These are phyloP conservation scores for Seira ritae DNA, from an alignment of 2,888 invertebrate species.

Conservation along the genomic window DNA sequence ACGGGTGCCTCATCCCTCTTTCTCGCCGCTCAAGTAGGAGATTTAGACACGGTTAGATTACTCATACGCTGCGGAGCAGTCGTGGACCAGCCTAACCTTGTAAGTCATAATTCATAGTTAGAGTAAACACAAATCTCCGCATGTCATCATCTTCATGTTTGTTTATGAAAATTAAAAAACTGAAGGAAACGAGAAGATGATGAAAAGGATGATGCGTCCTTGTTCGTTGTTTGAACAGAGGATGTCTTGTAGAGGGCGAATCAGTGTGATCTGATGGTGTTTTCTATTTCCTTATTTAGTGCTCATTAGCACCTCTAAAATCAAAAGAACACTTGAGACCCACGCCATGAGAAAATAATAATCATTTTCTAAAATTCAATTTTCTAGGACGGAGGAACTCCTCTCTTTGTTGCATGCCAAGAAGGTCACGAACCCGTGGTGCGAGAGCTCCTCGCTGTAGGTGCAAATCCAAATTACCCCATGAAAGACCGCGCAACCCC, in stretches of 20 bases:
- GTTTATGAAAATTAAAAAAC: constrained; percentile 35
- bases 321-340: not conserved
- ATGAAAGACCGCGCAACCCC: constrained; percentile 96
- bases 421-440: constrained; percentile 93
- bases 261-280: not conserved
- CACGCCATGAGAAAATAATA: no score
- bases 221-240: constrained; percentile 1
- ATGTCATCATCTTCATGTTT: constrained; percentile 21
- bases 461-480: constrained; percentile 87
- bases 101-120: constrained; percentile 76
- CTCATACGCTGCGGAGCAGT: constrained; percentile 87
- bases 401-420: constrained; percentile 93
- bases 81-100: constrained; percentile 87
- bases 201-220: constrained; percentile 19
- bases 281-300: not conserved
- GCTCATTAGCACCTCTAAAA: not conserved
- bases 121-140: constrained; percentile 9
- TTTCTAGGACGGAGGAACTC: constrained; percentile 94
- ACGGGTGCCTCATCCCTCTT: constrained; percentile 95
- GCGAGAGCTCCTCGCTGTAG: constrained; percentile 87
- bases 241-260: not conserved
- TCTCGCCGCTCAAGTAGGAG: constrained; percentile 96
- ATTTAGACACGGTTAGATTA: constrained; percentile 86
- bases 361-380: not conserved
- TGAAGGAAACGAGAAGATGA: not conserved